Evolutionary conservation across 2,113 vertebrate species (phyloP).

Genomic region (Aphyosemion australe): DNA sequence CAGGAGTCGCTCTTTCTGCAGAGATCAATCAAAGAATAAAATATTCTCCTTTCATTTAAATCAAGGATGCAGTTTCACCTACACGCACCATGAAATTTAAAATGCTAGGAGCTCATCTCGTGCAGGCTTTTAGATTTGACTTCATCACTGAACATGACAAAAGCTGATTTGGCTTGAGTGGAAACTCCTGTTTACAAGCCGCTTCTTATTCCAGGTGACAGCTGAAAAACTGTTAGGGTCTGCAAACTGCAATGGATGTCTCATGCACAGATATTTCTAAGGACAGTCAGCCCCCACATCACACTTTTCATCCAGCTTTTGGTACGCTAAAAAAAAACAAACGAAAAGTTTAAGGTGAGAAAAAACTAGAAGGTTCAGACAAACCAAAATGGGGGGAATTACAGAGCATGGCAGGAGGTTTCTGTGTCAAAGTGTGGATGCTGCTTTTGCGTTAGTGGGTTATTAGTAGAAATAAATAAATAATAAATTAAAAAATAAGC

Average conservation of each 20-base stretch:
- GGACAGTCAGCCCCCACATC: constrained; percentile 77
- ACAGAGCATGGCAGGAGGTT: constrained; percentile 86
- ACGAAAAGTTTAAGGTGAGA: constrained; percentile 61
- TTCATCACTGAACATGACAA: constrained; percentile 2
- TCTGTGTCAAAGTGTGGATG: constrained; percentile 90
- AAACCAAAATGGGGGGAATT: constrained; percentile 81
- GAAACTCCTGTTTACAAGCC: constrained; percentile 56
- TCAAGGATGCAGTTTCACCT: constrained; percentile 24
- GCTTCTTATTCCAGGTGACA: constrained; percentile 58
- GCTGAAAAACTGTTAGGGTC: constrained; percentile 80
- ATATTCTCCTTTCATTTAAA: constrained; percentile 9
- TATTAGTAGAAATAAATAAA: constrained; percentile 76
- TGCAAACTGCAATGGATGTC: constrained; percentile 93
- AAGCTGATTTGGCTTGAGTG: constrained; percentile 6
- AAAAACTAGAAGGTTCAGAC: constrained; percentile 71
- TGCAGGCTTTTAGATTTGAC: constrained; percentile 15
- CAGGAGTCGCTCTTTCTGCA: constrained; percentile 53
- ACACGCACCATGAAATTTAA: constrained; percentile 8
- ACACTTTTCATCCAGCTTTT: constrained; percentile 86
- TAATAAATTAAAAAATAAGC: constrained; percentile 44
- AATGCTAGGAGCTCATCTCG: neutral
- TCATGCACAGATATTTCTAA: constrained; percentile 98
- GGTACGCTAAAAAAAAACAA: constrained; percentile 50
- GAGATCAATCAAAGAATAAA: neutral
- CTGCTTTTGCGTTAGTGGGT: constrained; percentile 94